Base-by-base conservation (phyloP, 1,140 invertebrate species). In the Luehdorfia chinensis region DNA sequence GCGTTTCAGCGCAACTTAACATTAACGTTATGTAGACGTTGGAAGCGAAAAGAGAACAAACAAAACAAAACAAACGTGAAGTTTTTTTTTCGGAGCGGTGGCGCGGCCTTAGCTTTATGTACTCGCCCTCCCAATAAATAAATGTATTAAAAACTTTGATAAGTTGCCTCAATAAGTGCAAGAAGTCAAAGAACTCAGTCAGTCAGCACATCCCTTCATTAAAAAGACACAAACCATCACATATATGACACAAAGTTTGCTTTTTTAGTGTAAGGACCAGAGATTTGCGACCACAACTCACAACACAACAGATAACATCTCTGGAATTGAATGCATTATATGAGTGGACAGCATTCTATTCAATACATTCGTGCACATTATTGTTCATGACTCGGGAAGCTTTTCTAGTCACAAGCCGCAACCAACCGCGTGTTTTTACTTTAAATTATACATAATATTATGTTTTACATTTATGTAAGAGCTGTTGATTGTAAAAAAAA, bases 391-490 rank as follows among this genome's bases (percentile, higher is more conserved):
- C 12, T 7, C 9, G 9, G 19, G 19, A 31, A 32, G 45, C 14
- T 44, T 45, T 12, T 32, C 18, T 46, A 27, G 34, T 41, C 55
- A 50, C 47, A 34, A 53, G 30, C 65, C 67, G 59, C 74, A 72
- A 54, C 69, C 49, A 49, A 59, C 71, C 59, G 55, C 64, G 49
- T 70, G 70, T 70, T 78, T 74, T 78, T 72, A 84, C 66, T 68
- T 85, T 84, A 84, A 86, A 84, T 83, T 85, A 85, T 78, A 86
- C 75, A 83, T 78, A 83, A 73, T 84, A 84, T 86, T 86, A 84
- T 84, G 79, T 86, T 86, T 84, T 86, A 86, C 83, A 86, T 86
- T 81, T 86, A 84, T 84, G 81, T 85, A 85, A 84, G 74, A 76
- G 72, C 75, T 80, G 73, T 85, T 84, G 77, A 80, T 84, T 81